Conservation (phyloP, 2,113 vertebrate species). For the Lathamus discolor region DNA sequence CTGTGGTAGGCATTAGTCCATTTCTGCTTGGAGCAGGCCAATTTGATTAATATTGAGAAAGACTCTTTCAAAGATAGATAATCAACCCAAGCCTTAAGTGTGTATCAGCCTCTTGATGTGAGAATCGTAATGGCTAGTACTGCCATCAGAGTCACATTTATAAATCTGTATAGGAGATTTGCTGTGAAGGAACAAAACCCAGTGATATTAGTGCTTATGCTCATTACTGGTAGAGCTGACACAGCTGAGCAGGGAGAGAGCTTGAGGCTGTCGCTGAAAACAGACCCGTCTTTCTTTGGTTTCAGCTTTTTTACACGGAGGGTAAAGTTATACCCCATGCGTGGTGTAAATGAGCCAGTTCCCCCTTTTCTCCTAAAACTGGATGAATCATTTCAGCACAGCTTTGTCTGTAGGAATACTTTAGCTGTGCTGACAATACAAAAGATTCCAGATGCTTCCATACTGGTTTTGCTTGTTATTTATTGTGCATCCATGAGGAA, state of each 20-base stretch:
- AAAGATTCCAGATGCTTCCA: not conserved
- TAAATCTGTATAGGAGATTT: not conserved
- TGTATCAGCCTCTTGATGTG: conserved; percentile 6
- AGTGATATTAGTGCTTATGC: not conserved
- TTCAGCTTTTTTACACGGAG: not conserved
- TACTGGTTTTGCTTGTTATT: not conserved
- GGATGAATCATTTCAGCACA: not conserved
- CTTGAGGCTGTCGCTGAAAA: not conserved
- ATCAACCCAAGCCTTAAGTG: not conserved
- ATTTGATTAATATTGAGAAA: conserved; percentile 28
- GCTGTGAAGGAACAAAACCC: conserved; percentile 3
- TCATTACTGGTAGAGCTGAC: conserved; percentile 12
- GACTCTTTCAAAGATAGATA: not conserved
- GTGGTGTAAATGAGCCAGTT: not conserved
- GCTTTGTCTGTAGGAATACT: not conserved
- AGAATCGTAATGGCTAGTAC: not conserved
- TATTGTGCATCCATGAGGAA: not conserved
- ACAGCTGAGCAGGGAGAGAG: not conserved
- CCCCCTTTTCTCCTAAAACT: not conserved
- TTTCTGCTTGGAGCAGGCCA: not conserved
- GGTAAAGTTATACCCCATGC: not conserved
- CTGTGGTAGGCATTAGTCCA: not conserved
- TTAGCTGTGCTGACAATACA: not conserved
- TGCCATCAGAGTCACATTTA: not conserved
- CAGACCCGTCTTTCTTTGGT: not conserved